These are phyloP conservation scores for Orchesellides sinensis DNA, from an alignment of 2,888 invertebrate species.

Conservation along the genomic window DNA sequence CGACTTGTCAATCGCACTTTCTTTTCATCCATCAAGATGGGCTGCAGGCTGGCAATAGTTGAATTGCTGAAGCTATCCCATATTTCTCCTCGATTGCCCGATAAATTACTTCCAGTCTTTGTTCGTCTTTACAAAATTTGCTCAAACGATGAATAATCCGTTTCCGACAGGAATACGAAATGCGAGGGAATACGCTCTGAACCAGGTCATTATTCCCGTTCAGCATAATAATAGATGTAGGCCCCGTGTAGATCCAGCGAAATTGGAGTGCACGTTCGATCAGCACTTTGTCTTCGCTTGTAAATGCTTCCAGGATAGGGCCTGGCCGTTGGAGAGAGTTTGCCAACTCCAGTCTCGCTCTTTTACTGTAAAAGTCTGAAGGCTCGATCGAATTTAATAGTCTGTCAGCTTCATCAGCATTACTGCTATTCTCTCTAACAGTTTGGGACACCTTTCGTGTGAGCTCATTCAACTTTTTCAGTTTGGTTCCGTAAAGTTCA, in stretches of 20 bases:
- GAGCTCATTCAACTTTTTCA: constrained; percentile 60
- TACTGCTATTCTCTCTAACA: constrained; percentile 1
- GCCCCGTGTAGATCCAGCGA: constrained; percentile 62
- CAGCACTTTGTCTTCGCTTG: constrained; percentile 56
- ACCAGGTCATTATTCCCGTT: constrained; percentile 61
- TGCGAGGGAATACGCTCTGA: constrained; percentile 57
- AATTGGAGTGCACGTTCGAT: constrained; percentile 64
- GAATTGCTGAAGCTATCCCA: constrained; percentile 60
- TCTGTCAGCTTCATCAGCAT: constrained; percentile 49
- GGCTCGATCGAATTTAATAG: constrained; percentile 45
- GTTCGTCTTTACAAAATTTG: constrained; percentile 54
- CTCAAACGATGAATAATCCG: constrained; percentile 64
- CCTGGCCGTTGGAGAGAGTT: constrained; percentile 54
- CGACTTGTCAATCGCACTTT: constrained; percentile 55
- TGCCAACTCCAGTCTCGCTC: constrained; percentile 60
- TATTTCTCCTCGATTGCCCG: constrained; percentile 60
- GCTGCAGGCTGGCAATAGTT: constrained; percentile 61
- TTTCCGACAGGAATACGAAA: constrained; percentile 65
- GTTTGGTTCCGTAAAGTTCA: constrained; percentile 59
- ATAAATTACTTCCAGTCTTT: constrained; percentile 60
- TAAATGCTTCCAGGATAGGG: constrained; percentile 59
- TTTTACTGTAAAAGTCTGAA: constrained; percentile 50
- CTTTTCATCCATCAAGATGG: constrained; percentile 52
- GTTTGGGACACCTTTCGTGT: constrained; percentile 48
- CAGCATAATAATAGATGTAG: constrained; percentile 37